These are phyloP conservation scores for Halocynthia roretzi DNA, from an alignment of 23 tunicate species.

Conservation along the genomic window DNA sequence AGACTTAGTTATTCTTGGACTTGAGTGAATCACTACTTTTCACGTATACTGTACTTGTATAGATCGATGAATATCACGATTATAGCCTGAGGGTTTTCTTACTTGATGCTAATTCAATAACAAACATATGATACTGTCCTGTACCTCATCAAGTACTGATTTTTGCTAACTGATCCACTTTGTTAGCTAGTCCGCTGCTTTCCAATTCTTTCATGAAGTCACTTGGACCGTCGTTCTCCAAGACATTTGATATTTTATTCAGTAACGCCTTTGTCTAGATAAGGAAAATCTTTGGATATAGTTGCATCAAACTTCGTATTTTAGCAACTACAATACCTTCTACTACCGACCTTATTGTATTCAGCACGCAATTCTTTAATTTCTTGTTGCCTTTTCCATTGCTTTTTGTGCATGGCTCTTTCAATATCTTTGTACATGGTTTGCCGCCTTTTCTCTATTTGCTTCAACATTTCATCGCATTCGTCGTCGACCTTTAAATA, in stretches of 20 bases:
- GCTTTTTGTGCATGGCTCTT: slow-evolving; percentile 33
- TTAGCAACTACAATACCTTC: not conserved
- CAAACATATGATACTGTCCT: too few species aligned
- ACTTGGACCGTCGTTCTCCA: slow-evolving; percentile 53
- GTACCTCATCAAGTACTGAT: not conserved
- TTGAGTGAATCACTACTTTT: too few species aligned
- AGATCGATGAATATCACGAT: too few species aligned
- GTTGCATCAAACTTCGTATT: not conserved
- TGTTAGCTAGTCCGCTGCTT: slow-evolving; percentile 41
- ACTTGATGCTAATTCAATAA: too few species aligned
- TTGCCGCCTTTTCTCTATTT: slow-evolving; percentile 50
- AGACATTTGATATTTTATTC: slow-evolving; percentile 38
- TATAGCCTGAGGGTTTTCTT: too few species aligned
- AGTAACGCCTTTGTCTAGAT: slow-evolving; percentile 49
- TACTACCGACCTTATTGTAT: slow-evolving; percentile 30
- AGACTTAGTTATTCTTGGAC: too few species aligned
- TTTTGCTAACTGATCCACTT: slow-evolving; percentile 38
- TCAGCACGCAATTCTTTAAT: slow-evolving; percentile 37
- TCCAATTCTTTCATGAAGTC: slow-evolving; percentile 64
- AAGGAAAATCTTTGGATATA: not conserved
- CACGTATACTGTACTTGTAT: too few species aligned
- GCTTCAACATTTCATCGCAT: slow-evolving; percentile 55
- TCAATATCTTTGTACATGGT: slow-evolving; percentile 68
- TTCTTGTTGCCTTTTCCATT: slow-evolving; percentile 52
- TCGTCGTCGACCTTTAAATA: slow-evolving; percentile 46